These are phyloP conservation scores for Tenodera sinensis DNA, from an alignment of 2,888 invertebrate genomes.

Conservation along the genomic window DNA sequence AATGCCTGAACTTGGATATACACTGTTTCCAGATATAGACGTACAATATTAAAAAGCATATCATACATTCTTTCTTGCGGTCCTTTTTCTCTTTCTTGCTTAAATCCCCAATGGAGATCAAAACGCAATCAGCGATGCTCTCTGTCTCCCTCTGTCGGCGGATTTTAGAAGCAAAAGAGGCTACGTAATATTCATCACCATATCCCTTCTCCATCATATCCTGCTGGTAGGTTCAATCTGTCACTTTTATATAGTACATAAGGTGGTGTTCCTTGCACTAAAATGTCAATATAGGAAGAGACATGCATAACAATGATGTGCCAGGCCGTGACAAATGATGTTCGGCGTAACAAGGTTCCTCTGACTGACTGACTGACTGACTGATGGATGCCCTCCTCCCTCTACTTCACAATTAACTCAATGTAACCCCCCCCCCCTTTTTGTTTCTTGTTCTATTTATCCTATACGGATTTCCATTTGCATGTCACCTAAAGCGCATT, in stretches of 20 bases:
- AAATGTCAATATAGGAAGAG: constrained; percentile 5
- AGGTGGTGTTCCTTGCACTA: background rate
- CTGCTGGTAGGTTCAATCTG: background rate
- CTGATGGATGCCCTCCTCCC: background rate
- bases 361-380: background rate
- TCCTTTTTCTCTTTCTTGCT: background rate
- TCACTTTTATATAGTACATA: background rate
- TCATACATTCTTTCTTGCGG: background rate
- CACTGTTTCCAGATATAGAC: too few relatives aligned
- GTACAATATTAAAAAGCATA: background rate
- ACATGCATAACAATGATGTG: background rate
- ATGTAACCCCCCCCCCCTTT: too few relatives aligned
- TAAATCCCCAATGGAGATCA: background rate
- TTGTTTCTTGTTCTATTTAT: too few relatives aligned
- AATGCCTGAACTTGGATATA: too few relatives aligned
- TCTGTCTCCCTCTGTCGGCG: too few relatives aligned
- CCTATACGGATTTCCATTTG: background rate
- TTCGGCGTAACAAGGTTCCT: background rate
- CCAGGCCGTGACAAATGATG: background rate
- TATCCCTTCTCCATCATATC: background rate
- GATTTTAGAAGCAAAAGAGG: background rate
- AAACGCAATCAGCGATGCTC: background rate
- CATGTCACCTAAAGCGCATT: too few relatives aligned
- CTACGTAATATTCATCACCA: background rate
- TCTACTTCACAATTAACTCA: background rate